A percentile compares a stretch with the other conserved stretches of the same genome.
phyloP scores from a whole-genome alignment of 64 coral and sea anemone species.

The Astreopora myriophthalma region DNA sequence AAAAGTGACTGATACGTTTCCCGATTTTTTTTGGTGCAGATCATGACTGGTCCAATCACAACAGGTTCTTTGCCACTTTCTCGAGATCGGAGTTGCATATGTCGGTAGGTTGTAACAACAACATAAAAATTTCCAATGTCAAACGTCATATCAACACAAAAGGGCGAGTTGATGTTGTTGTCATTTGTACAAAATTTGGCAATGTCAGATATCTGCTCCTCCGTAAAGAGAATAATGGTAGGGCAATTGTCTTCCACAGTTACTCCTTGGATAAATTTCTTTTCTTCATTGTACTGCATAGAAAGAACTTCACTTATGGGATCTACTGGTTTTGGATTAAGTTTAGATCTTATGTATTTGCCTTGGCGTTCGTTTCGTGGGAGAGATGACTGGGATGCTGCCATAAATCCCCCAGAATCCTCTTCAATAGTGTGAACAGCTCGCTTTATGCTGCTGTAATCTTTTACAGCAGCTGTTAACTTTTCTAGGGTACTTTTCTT shows the following conservation, averaged over 20 bases:
- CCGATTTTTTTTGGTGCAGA: too few species aligned
- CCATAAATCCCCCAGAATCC: background rate
- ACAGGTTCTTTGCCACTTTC: too few species aligned
- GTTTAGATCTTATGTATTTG: constrained; percentile 18
- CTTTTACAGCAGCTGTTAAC: background rate
- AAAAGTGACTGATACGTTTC: too few species aligned
- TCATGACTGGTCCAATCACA: too few species aligned
- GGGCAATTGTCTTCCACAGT: constrained; percentile 1
- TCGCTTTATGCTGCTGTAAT: background rate
- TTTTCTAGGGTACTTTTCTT: constrained; percentile 26
- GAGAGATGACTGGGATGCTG: constrained; percentile 10
- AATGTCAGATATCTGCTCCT: background rate
- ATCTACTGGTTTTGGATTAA: background rate
- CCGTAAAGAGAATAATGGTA: background rate
- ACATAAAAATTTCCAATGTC: constrained; percentile 34
- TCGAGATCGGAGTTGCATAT: background rate
- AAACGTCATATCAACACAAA: constrained; percentile 12
- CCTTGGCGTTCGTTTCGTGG: constrained; percentile 26
- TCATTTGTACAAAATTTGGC: constrained; percentile 21
- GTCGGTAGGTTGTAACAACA: constrained; percentile 1
- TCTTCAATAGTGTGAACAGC: constrained; percentile 9
- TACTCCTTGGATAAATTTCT: background rate
- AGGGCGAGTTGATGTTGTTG: background rate
- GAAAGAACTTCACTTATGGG: background rate
- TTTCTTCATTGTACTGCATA: background rate